These are phyloP conservation scores for Poliocrania exsul DNA, from an alignment of 2,797 vertebrate species.

Conservation along the genomic window DNA sequence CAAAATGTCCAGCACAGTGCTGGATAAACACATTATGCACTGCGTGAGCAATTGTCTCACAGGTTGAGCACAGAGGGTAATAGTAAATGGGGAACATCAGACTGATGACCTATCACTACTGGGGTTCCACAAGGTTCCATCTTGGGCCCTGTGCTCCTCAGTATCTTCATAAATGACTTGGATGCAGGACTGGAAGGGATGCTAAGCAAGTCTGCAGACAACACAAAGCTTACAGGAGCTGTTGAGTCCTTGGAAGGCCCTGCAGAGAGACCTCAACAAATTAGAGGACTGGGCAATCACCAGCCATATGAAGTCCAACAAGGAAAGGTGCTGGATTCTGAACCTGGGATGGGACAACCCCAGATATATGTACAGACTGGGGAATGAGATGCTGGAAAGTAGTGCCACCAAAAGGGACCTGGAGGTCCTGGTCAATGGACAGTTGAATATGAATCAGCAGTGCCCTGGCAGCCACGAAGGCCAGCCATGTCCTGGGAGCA, in stretches of 20 bases:
- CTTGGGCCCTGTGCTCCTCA: background rate
- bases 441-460: background rate
- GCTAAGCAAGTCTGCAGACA: background rate
- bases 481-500: background rate
- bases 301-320: background rate
- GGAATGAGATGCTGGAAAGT: background rate
- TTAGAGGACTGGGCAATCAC: background rate
- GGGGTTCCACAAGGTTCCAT: background rate
- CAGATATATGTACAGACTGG: background rate
- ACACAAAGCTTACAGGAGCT: background rate
- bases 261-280: background rate
- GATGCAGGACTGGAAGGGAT: background rate
- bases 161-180: background rate
- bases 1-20: background rate
- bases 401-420: background rate
- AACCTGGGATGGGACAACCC: background rate
- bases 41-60: background rate
- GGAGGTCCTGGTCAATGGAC: background rate
- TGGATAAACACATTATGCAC: background rate
- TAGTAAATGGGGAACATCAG: background rate
- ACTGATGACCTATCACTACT: background rate
- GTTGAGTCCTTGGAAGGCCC: background rate
- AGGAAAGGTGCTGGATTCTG: background rate
- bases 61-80: background rate
- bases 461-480: background rate